Percentiles rank a stretch among this genome's conserved stretches.
These are phyloP conservation scores for Cactoblastis cactorum DNA, from an alignment of 2,888 invertebrate species.

Conservation along the genomic window DNA sequence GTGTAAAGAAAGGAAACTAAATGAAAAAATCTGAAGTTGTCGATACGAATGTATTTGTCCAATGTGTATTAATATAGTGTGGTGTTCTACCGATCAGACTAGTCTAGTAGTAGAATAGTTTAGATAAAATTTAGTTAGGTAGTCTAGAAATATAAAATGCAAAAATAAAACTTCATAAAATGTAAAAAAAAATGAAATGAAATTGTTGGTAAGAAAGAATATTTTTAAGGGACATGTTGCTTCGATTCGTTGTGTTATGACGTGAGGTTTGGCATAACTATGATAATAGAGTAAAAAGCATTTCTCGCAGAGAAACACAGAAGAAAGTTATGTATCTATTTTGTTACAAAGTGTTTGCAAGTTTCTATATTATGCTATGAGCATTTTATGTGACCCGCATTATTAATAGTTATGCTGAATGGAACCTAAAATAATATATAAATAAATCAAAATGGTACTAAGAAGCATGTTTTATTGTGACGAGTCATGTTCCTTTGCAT, in stretches of 20 bases:
- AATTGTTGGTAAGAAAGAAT: slow-evolving; percentile 82
- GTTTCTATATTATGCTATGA: slow-evolving; percentile 79
- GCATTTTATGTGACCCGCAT: slow-evolving; percentile 79
- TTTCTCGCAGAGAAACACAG: slow-evolving; percentile 74
- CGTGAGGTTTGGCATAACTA: slow-evolving; percentile 78
- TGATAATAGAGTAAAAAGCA: slow-evolving; percentile 70
- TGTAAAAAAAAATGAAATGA: slow-evolving; percentile 79
- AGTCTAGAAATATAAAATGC: slow-evolving; percentile 80
- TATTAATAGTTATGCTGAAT: slow-evolving; percentile 80
- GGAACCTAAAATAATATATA: slow-evolving; percentile 77
- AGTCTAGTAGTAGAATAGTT: slow-evolving; percentile 80
- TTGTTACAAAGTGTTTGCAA: slow-evolving; percentile 80
- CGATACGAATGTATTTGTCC: slow-evolving; percentile 77
- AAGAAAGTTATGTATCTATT: slow-evolving; percentile 77
- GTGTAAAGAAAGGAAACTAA: slow-evolving; percentile 74
- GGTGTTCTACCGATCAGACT: slow-evolving; percentile 78
- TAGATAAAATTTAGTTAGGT: slow-evolving; percentile 80
- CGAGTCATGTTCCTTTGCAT: slow-evolving; percentile 80
- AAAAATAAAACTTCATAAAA: slow-evolving; percentile 78
- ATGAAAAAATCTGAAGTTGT: slow-evolving; percentile 65
- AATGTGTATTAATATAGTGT: slow-evolving; percentile 77
- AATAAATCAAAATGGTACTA: slow-evolving; percentile 79
- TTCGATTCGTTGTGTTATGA: slow-evolving; percentile 78
- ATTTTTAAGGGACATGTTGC: slow-evolving; percentile 82
- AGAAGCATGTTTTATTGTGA: slow-evolving; percentile 79